Evolutionary conservation across 2,113 vertebrate species (phyloP).

Genomic region (Saguinus imperator): DNA sequence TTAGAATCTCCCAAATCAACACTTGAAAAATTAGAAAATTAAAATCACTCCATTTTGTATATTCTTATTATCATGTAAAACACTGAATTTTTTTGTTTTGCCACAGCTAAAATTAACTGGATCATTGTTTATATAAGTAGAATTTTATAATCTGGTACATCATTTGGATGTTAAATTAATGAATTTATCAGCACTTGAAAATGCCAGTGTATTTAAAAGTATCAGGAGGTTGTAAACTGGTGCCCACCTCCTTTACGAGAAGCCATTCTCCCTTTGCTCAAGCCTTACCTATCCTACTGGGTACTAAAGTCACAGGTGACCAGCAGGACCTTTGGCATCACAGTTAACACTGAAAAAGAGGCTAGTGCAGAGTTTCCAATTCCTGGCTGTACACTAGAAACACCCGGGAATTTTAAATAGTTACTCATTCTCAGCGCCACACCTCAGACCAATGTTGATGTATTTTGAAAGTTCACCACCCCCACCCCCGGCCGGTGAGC

Average conservation of each 20-base stretch:
- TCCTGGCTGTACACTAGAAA: neutral
- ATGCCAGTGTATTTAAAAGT: neutral
- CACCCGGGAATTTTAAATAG: neutral
- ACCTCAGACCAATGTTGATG: neutral
- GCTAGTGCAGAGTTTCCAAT: neutral
- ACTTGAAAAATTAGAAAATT: neutral
- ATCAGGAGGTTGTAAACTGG: neutral
- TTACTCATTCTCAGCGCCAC: neutral
- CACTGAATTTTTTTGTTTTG: neutral
- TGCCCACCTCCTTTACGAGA: neutral
- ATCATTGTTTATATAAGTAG: neutral
- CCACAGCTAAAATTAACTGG: neutral
- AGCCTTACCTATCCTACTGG: neutral
- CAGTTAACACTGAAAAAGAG: neutral
- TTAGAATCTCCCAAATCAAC: constrained; percentile 15
- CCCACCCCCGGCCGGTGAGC: neutral
- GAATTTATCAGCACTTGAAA: neutral
- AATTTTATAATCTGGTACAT: neutral
- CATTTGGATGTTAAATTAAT: neutral
- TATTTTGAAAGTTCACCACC: neutral
- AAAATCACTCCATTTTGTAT: constrained; percentile 12
- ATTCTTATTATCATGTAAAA: neutral
- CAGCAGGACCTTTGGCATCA: neutral
- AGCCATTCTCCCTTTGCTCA: neutral
- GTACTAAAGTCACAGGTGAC: no score